A percentile compares a stretch with the other conserved stretches of the same genome.
These are phyloP conservation scores for Liodrosophila aerea DNA, from an alignment of 2,888 invertebrate species.

Conservation along the genomic window DNA sequence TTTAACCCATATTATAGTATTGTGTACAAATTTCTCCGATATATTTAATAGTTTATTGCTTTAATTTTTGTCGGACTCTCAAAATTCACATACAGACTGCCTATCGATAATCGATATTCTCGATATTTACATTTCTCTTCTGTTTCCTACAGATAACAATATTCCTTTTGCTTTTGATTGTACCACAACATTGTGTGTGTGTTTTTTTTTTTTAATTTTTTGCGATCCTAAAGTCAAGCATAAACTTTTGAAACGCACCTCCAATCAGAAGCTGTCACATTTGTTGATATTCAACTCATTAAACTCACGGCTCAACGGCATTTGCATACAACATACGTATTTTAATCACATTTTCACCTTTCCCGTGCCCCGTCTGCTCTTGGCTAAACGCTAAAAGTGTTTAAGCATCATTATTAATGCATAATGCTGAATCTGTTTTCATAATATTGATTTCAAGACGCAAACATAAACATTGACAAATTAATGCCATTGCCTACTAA, in stretches of 20 bases:
- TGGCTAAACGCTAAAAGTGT: conserved; percentile 13
- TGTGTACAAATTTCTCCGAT: too few species aligned
- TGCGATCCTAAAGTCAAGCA: too few species aligned
- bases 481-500: conserved; percentile 57
- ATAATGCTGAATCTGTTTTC: conserved; percentile 43
- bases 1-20: too few species aligned
- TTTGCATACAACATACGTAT: conserved; percentile 53
- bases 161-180: too few species aligned
- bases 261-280: conserved; percentile 38
- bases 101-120: too few species aligned
- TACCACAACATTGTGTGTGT: too few species aligned
- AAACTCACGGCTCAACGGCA: conserved; percentile 50
- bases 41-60: too few species aligned
- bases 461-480: conserved; percentile 71
- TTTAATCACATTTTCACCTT: conserved; percentile 40
- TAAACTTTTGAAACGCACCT: conserved; percentile 36
- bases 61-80: too few species aligned
- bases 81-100: too few species aligned
- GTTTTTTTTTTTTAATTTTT: too few species aligned
- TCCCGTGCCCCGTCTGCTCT: background rate
- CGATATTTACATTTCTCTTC: too few species aligned
- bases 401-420: conserved; percentile 65
- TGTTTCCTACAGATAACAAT: too few species aligned
- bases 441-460: conserved; percentile 65
- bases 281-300: conserved; percentile 52